Evolutionary conservation across 2,888 invertebrate genomes (phyloP).

Genomic region (Dasysyrphus albostriatus): DNA sequence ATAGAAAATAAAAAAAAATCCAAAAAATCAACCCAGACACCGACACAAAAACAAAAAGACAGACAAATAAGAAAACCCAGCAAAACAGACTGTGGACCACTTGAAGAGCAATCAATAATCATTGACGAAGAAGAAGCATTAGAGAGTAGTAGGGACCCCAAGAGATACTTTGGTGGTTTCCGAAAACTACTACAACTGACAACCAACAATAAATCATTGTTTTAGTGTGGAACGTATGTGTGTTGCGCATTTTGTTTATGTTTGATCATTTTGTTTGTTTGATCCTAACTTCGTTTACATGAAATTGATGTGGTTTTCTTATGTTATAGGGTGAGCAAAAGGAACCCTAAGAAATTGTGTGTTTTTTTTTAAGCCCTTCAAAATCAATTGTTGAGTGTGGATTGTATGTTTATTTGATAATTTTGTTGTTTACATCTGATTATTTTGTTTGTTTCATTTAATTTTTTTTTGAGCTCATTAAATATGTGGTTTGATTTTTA

Average conservation of each 20-base stretch:
- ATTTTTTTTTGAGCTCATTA: neutral
- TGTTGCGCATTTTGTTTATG: constrained; percentile 62
- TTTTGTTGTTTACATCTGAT: constrained; percentile 16
- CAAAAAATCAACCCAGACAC: constrained; percentile 41
- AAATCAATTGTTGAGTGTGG: constrained; percentile 3
- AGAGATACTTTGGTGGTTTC: constrained; percentile 49
- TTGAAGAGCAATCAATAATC: constrained; percentile 73
- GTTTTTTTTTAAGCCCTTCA: neutral
- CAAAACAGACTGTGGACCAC: constrained; percentile 57
- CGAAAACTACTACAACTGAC: constrained; percentile 57
- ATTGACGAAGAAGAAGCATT: constrained; percentile 31
- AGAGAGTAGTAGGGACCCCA: constrained; percentile 25
- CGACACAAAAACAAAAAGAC: constrained; percentile 37
- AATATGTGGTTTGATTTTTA: neutral
- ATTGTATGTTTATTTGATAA: constrained; percentile 15
- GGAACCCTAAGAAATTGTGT: constrained; percentile 10
- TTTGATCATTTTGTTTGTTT: constrained; percentile 53
- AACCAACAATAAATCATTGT: constrained; percentile 68
- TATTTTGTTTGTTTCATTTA: neutral
- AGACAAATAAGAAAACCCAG: neutral
- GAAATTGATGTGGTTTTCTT: neutral
- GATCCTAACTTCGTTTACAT: neutral
- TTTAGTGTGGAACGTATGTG: constrained; percentile 22
- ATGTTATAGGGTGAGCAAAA: neutral
- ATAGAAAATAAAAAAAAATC: constrained; percentile 11